These are phyloP conservation scores for Piscicola geometra DNA, from an alignment of 2,888 invertebrate species.

Conservation along the genomic window DNA sequence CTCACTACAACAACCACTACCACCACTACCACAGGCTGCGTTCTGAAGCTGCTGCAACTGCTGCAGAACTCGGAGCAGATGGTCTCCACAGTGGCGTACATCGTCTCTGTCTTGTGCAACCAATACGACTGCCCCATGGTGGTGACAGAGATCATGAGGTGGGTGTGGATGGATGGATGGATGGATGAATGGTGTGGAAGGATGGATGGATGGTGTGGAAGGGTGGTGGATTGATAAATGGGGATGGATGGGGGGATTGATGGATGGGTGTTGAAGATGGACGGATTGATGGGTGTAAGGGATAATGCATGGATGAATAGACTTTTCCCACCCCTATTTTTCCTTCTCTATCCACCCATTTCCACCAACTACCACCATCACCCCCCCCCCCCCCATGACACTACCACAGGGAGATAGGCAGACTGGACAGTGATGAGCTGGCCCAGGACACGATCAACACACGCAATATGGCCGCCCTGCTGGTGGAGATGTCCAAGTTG, in stretches of 20 bases:
- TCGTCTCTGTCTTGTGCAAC: constrained; percentile 67
- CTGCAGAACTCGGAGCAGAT: constrained; percentile 73
- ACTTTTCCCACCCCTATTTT: no score
- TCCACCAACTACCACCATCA: neutral
- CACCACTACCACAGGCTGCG: constrained; percentile 39
- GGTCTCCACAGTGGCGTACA: constrained; percentile 66
- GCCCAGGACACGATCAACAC: constrained; percentile 57
- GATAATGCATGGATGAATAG: no score
- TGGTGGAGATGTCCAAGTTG: constrained; percentile 65
- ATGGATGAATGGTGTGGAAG: neutral
- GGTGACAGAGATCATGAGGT: constrained; percentile 67
- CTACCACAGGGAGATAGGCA: constrained; percentile 61
- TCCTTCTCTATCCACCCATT: neutral
- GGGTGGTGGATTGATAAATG: no score
- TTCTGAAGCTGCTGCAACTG: constrained; percentile 61
- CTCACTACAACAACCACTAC: no score
- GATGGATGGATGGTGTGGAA: no score
- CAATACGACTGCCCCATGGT: constrained; percentile 67
- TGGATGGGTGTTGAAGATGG: no score
- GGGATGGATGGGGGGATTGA: no score
- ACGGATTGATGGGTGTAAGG: no score
- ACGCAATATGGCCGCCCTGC: constrained; percentile 60
- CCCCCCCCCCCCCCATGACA: neutral
- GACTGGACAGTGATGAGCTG: constrained; percentile 64
- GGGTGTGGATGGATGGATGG: constrained; percentile 16